Evolutionary conservation across 2,113 vertebrate species (phyloP).

Genomic region (Phodopus roborovskii): DNA sequence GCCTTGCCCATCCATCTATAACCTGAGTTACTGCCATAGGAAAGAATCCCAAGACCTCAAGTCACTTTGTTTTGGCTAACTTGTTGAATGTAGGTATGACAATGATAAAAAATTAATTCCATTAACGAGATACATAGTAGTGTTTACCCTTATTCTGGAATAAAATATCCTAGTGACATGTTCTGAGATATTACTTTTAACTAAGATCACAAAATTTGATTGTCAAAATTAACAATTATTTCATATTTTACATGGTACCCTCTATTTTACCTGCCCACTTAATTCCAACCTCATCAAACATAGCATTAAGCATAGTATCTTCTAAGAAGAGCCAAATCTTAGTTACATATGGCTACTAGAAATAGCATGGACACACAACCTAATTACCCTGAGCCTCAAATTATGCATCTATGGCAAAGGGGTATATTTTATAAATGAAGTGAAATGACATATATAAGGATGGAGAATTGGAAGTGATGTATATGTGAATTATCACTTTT

Average conservation of each 20-base stretch:
- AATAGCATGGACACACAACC: background rate
- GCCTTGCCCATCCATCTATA: background rate
- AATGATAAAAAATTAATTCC: background rate
- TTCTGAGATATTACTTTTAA: conserved; percentile 14
- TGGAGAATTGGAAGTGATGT: background rate
- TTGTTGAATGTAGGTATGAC: background rate
- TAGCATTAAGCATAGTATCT: background rate
- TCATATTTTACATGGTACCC: background rate
- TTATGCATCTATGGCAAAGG: background rate
- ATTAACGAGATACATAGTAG: background rate
- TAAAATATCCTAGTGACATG: background rate
- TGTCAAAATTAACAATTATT: conserved; percentile 28
- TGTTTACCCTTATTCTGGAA: background rate
- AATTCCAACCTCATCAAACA: conserved; percentile 8
- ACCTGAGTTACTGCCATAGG: background rate
- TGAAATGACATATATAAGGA: background rate
- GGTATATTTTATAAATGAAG: background rate
- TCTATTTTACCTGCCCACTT: conserved; percentile 2
- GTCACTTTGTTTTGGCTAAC: background rate
- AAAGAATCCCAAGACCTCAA: background rate
- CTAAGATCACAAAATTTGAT: background rate
- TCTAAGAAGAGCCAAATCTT: background rate
- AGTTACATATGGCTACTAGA: background rate
- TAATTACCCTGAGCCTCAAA: background rate
- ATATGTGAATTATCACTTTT: background rate